Evolutionary conservation across 2,888 invertebrate genomes (phyloP).

Genomic region (Eristalis intricaria): DNA sequence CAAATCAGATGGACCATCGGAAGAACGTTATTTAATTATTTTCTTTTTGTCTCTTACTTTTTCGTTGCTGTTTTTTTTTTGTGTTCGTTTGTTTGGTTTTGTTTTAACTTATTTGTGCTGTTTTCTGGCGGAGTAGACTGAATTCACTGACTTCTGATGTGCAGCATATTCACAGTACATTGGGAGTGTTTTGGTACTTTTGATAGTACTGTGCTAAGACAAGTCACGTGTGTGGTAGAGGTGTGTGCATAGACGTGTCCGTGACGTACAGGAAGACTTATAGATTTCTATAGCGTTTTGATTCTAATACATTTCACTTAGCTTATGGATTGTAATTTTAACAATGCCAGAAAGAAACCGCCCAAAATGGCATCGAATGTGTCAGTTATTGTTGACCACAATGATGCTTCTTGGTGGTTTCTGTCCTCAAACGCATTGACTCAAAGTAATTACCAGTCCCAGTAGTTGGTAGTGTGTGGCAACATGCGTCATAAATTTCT

Average conservation of each 20-base stretch:
- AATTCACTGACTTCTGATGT: background rate
- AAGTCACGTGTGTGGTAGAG: background rate
- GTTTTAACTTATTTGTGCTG: background rate
- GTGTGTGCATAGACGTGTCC: background rate
- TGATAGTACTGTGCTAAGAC: background rate
- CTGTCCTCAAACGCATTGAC: too few species aligned
- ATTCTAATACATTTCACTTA: background rate
- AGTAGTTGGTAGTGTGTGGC: too few species aligned
- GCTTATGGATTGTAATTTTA: too few species aligned
- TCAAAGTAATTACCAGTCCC: too few species aligned
- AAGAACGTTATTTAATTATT: constrained; percentile 11
- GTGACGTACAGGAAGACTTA: background rate
- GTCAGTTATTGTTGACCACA: too few species aligned
- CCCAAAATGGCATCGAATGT: too few species aligned
- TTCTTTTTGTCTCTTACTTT: constrained; percentile 3
- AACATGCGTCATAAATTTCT: too few species aligned
- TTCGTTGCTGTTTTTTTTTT: background rate
- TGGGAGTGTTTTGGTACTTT: background rate
- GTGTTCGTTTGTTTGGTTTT: background rate
- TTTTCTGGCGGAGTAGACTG: background rate
- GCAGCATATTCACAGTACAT: background rate
- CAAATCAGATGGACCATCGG: constrained; percentile 9
- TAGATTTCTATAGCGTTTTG: too few species aligned
- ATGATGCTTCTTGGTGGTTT: too few species aligned
- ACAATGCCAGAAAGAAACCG: too few species aligned